A percentile compares a stretch with the other conserved stretches of the same genome.
These are phyloP conservation scores for Epsilonema sp. DNA, from an alignment of 2,888 invertebrate genomes.

Conservation along the genomic window DNA sequence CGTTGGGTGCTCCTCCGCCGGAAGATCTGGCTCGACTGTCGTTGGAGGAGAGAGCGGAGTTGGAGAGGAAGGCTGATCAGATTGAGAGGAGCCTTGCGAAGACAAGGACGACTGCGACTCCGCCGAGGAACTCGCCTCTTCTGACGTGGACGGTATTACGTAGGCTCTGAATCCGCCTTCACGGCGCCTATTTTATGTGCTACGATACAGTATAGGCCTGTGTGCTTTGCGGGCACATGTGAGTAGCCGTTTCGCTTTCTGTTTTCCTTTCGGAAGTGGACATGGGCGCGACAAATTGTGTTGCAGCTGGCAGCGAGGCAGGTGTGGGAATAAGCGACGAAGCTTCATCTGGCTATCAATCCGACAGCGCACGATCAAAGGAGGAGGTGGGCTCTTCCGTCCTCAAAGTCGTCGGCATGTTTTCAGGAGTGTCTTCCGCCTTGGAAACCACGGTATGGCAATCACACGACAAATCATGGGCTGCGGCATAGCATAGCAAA, in stretches of 20 bases:
- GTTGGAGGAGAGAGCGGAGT: conserved; percentile 20
- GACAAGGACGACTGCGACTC: conserved; percentile 8
- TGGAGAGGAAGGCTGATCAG: conserved; percentile 9
- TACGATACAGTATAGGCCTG: too few species aligned
- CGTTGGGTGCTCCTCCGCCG: conserved; percentile 63
- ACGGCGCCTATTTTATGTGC: too few species aligned
- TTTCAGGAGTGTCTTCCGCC: not conserved
- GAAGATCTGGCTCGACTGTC: conserved; percentile 43
- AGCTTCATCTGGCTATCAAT: conserved; percentile 2
- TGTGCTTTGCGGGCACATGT: too few species aligned
- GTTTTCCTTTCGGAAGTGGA: too few species aligned
- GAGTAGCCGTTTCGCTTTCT: too few species aligned
- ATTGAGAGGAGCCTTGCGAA: conserved; percentile 10
- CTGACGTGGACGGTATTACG: too few species aligned
- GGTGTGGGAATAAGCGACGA: not conserved
- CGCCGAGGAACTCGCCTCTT: conserved; percentile 3
- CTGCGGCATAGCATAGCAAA: too few species aligned
- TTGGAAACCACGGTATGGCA: not conserved
- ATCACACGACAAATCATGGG: too few species aligned
- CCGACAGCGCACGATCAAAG: not conserved
- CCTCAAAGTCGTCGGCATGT: too few species aligned
- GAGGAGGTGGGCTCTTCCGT: too few species aligned
- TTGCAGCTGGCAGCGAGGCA: conserved; percentile 2
- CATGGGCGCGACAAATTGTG: not conserved
- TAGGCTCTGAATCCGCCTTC: too few species aligned